These are phyloP conservation scores for Pseudopleuronectes americanus DNA, from an alignment of 2,797 vertebrate species.

Conservation along the genomic window DNA sequence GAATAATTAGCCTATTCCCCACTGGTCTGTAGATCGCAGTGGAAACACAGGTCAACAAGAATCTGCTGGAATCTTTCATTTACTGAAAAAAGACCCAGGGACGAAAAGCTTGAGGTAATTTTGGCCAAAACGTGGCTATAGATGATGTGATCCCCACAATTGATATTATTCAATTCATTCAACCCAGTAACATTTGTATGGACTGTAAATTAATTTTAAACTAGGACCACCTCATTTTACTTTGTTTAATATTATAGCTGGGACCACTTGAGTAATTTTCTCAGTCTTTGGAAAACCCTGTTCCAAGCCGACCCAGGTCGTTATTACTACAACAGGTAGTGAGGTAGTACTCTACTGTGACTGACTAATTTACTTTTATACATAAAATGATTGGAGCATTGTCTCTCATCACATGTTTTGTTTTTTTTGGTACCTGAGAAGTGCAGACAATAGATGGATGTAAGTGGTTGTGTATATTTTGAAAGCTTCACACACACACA, in stretches of 20 bases:
- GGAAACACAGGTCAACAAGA: no score
- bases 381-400: not conserved
- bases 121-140: no score
- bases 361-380: not conserved
- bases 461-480: not conserved
- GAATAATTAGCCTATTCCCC: no score
- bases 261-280: not conserved
- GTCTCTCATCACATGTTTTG: not conserved
- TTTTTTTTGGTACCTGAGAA: not conserved
- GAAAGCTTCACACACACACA: not conserved
- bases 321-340: not conserved
- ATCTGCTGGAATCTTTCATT: no score
- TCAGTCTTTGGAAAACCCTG: not conserved
- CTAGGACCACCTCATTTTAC: no score
- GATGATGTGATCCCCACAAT: no score
- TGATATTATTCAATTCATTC: no score
- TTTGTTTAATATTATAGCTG: not conserved
- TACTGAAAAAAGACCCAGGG: no score
- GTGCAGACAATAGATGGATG: not conserved
- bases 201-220: not conserved
- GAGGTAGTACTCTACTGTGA: no score
- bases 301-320: not conserved
- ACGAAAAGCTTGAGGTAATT: no score
- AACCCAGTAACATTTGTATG: not conserved
- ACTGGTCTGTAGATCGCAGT: no score